Evolutionary conservation across 2,888 invertebrate genomes (phyloP), one percentile per base, ranked within the genome.

Genomic region (Ophion obscuratus): DNA sequence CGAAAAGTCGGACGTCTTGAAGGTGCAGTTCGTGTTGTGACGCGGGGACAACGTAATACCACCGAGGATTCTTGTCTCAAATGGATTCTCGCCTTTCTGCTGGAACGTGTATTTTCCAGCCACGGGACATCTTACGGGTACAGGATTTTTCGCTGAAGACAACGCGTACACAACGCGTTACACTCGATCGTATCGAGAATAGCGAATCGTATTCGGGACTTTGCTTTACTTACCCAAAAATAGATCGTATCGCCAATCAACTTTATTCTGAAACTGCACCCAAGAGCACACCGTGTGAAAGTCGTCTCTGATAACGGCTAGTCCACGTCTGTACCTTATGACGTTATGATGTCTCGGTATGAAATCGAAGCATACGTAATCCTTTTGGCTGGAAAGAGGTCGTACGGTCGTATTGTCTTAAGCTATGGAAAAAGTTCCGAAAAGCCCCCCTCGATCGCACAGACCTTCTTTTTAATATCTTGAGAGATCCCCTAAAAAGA

Each of bases 291-390:
- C 98, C 0, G 98, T 98, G 90, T 97, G 97, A 92, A 98, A 99
- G 92, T 98, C 96, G 90, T 98, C 97, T 92, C 96, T 97, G 78
- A 98, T 98, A 89, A 98, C 97, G 1, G 98, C 98, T 74, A 98
- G 92, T 7, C 98, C 98, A 94, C 96, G 97, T 59, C 98, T 96
- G 94, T 97, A 99, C 89, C 99, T 95, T 89, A 99, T 98, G 83
- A 99, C 95, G 93, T 99, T 99, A 93, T 99, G 99, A 95, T 99
- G 99, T 81, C 98, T 96, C 0, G 98, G 98, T 75, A 99, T 97
- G 93, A 99, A 98, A 93, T 99, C 99, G 91, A 99, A 99, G 92
- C 99, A 99, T 9, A 99, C 97, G 93, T 98, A 99, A 96, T 99
- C 99, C 92, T 99, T 99, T 95, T 99, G 99, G 94, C 99, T 97